Conservation (phyloP, 2,888 invertebrate species). For the Blastobasis lacticolella region DNA sequence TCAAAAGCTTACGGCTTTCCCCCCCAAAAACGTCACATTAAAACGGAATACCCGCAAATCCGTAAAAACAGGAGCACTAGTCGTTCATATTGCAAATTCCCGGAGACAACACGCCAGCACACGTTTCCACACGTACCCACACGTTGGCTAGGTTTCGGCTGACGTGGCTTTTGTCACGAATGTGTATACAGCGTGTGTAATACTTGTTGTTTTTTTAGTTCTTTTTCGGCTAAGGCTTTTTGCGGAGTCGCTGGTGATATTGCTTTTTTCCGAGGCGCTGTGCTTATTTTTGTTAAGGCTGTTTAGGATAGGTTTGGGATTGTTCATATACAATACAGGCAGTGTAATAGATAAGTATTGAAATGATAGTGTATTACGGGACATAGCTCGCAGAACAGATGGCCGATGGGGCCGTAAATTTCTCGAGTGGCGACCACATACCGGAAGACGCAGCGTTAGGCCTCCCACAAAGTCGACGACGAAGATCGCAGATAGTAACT, state of each 20-base stretch:
- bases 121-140: slow-evolving; percentile 23
- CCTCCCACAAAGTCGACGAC: no score
- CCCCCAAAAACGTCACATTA: slow-evolving; percentile 18
- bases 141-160: slow-evolving; percentile 22
- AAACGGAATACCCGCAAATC: slow-evolving; percentile 11
- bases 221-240: no score
- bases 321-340: background rate
- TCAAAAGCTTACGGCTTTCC: no score
- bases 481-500: no score
- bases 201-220: slow-evolving; percentile 27
- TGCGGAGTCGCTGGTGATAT: no score
- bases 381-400: no score
- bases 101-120: no score
- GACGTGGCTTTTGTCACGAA: slow-evolving; percentile 38
- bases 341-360: background rate
- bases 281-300: no score
- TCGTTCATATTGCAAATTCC: slow-evolving; percentile 5
- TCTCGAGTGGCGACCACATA: no score
- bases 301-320: slow-evolving; percentile 13
- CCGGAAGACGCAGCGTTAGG: no score
- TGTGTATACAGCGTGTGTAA: slow-evolving; percentile 26
- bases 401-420: no score
- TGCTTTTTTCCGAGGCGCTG: no score
- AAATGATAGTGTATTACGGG: background rate
- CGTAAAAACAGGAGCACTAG: slow-evolving; percentile 17